Conservation (phyloP, 2,797 vertebrate species). For the Psittacula derbiana region DNA sequence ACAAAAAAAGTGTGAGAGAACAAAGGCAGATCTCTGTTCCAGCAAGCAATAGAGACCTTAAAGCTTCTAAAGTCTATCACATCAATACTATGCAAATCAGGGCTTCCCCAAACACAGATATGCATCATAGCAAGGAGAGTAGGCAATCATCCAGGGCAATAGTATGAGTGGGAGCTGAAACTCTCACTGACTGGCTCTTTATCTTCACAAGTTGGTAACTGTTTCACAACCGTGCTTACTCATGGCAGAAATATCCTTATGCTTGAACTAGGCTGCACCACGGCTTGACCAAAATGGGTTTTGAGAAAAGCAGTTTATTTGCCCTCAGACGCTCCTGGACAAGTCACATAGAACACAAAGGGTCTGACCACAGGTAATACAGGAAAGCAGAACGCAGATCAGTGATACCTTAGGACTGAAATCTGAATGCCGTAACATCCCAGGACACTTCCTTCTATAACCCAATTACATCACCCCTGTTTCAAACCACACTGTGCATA, state of each 20-base stretch:
- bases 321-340: not conserved
- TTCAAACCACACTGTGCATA: not conserved
- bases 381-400: not conserved
- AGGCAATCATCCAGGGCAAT: conserved; percentile 61
- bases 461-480: not conserved
- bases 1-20: not conserved
- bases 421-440: accelerated
- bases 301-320: not conserved
- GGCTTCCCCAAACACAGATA: conserved; percentile 14
- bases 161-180: conserved; percentile 42
- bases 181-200: conserved; percentile 22
- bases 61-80: not conserved
- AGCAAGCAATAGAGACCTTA: not conserved
- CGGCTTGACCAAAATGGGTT: not conserved
- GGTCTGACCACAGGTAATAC: not conserved
- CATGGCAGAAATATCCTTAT: not conserved
- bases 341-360: not conserved
- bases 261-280: not conserved
- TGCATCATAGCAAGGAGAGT: conserved; percentile 26
- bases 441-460: not conserved
- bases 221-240: conserved; percentile 18
- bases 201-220: conserved; percentile 24
- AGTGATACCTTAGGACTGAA: not conserved
- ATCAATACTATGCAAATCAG: conserved; percentile 25
- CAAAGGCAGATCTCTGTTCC: not conserved